Evolutionary conservation across 2,888 invertebrate genomes (phyloP), one percentile per base, ranked within the genome.

Genomic region (Meiosimyza decipiens): DNA sequence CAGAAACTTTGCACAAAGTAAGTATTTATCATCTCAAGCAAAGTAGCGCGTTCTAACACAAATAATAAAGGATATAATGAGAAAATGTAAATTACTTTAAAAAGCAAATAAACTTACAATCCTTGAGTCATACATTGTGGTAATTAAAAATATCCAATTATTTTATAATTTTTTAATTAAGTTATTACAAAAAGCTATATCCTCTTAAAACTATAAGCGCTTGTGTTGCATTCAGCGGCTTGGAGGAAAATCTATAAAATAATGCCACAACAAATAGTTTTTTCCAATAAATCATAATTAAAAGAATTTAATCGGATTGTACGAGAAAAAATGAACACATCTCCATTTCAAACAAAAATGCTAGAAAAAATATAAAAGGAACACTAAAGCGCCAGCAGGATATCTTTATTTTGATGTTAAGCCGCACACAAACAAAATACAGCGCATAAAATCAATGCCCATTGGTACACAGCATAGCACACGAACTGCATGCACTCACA

Each of bases 281-380:
- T 47, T 13, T 11, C 5, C 55, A 50, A 71, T 71, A 71, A 71
- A 64, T 71, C 65, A 71, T 71, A 71, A 64, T 71, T 71, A 71
- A 55, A 69, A 64, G 33, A 28, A 50, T 50, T 65, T 71, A 71
- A 71, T 65, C 71, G 65, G 65, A 50, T 65, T 71, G 59, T 33
- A 7, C 9, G 22, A 55, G 55, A 47, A 55, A 55, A 40, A 57
- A 40, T 40, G 9, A 40, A 40, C 55, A 67, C 64, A 64, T 50
- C 64, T 64, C 50, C 51, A 64, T 64, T 64, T 51, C 16, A 64
- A 50, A 18, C 11, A 16, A 18, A 18, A 16, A n/a, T 18, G 9
- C 11, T 13, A 51, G 18, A 64, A 50, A 51, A 22, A 51, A 16
- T 28, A 11, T 28, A 3, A 50, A 33, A 40, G 16, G 5, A 62